Evolutionary conservation across 2,888 invertebrate genomes (phyloP).

Genomic region (Lampropteryx suffumata): DNA sequence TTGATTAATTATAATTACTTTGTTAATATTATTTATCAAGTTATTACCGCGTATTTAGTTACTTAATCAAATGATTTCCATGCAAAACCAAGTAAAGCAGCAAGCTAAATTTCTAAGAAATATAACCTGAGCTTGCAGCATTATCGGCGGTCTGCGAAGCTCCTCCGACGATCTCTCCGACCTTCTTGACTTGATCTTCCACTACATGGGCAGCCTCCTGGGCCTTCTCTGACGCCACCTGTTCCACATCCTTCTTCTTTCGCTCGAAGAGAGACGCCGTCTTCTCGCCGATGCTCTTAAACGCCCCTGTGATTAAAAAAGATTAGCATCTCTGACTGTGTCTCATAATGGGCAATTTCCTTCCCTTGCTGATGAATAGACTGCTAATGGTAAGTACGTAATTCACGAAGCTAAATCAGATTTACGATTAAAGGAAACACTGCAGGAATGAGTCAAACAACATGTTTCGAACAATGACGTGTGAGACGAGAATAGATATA

Average conservation of each 20-base stretch:
- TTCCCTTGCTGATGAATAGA: neutral
- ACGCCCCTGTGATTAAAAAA: conserved; percentile 77
- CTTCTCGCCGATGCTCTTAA: conserved; percentile 88
- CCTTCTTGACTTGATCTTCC: conserved; percentile 85
- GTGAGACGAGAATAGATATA: conserved; percentile 8
- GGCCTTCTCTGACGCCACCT: conserved; percentile 84
- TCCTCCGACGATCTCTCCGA: conserved; percentile 82
- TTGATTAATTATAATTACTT: too few species aligned
- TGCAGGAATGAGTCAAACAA: conserved; percentile 10
- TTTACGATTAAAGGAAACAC: conserved; percentile 4
- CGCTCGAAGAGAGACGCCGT: conserved; percentile 87
- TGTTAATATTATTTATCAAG: too few species aligned
- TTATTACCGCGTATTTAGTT: too few species aligned
- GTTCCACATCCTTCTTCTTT: conserved; percentile 88
- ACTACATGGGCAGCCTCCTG: conserved; percentile 84
- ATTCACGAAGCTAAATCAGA: neutral
- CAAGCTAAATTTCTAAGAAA: too few species aligned
- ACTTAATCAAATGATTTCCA: too few species aligned
- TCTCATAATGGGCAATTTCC: neutral
- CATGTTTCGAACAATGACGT: conserved; percentile 9
- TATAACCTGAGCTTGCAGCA: conserved; percentile 74
- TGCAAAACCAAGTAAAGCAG: too few species aligned
- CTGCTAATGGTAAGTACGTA: neutral
- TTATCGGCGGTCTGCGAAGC: conserved; percentile 82
- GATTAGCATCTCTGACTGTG: too few species aligned